Conservation (phyloP, 2,113 vertebrate species). For the Syrmaticus mikado region DNA sequence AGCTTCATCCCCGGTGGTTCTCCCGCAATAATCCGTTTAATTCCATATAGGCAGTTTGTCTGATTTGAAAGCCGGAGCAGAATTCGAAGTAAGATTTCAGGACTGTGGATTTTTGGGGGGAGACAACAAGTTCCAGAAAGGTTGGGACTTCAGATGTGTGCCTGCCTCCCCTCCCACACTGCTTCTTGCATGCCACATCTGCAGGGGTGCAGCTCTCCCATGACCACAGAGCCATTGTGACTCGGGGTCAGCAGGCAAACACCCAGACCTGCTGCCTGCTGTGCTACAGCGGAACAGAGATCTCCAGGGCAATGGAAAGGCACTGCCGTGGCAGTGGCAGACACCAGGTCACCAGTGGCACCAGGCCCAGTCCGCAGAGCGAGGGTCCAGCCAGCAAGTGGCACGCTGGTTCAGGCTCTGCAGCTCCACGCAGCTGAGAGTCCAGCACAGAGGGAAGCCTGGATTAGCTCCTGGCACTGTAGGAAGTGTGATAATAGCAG, state of each 20-base stretch:
- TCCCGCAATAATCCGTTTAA: not conserved
- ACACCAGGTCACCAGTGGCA: rapidly evolving
- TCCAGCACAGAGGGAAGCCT: conserved; percentile 56
- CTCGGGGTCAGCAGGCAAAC: rapidly evolving
- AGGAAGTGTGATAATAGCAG: conserved; percentile 65
- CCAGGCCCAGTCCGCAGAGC: not conserved
- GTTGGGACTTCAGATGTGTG: not conserved
- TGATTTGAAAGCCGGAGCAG: not conserved
- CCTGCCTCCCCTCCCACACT: not conserved
- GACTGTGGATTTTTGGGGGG: not conserved
- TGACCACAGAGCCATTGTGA: rapidly evolving
- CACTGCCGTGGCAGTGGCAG: not conserved
- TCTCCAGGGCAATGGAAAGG: not conserved
- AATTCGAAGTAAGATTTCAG: not conserved
- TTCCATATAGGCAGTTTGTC: not conserved
- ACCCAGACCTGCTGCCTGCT: not conserved
- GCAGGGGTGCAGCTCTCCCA: not conserved
- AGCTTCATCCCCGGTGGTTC: not conserved
- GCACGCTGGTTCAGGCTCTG: conserved; percentile 20
- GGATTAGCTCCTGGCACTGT: conserved; percentile 65
- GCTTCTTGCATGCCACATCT: not conserved
- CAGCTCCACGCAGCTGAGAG: conserved; percentile 32
- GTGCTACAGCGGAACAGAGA: not conserved
- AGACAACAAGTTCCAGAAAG: not conserved
- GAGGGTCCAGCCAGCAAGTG: not conserved